Evolutionary conservation across 2,888 invertebrate genomes (phyloP).

Genomic region (Tenthredo mesomela): DNA sequence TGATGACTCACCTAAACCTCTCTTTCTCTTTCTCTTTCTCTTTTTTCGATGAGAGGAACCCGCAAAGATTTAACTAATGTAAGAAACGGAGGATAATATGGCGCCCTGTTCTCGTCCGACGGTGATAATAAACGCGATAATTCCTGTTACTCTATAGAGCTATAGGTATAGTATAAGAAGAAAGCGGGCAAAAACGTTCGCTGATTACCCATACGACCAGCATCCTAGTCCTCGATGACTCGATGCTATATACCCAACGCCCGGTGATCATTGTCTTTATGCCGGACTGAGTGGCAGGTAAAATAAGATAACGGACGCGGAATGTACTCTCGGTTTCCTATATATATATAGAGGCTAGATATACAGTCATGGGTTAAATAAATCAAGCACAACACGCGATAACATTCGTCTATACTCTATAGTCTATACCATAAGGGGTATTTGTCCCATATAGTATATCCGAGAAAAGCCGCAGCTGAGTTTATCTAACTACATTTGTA

Average conservation of each 20-base stretch:
- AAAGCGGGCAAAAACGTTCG: constrained; percentile 21
- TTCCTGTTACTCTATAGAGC: neutral
- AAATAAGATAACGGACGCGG: constrained; percentile 26
- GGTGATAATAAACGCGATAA: constrained; percentile 19
- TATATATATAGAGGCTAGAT: neutral
- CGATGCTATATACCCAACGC: neutral
- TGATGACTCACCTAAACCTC: constrained; percentile 55
- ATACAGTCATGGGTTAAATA: constrained; percentile 12
- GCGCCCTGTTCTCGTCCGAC: constrained; percentile 20
- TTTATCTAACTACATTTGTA: constrained; percentile 52
- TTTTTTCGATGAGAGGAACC: neutral
- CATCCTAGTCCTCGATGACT: constrained; percentile 8
- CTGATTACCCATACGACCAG: neutral
- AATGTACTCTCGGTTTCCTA: constrained; percentile 51
- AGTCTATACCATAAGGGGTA: neutral
- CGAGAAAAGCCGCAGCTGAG: neutral
- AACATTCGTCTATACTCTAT: neutral
- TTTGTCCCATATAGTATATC: neutral
- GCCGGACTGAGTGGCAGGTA: constrained; percentile 43
- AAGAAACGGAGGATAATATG: neutral
- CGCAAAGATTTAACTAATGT: constrained; percentile 44
- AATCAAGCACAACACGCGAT: constrained; percentile 38
- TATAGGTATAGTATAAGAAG: too few relatives aligned
- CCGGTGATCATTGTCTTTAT: constrained; percentile 15
- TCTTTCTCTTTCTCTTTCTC: neutral